Base-by-base conservation (phyloP, 2,113 vertebrate species). In the Daphoenositta chrysoptera region DNA sequence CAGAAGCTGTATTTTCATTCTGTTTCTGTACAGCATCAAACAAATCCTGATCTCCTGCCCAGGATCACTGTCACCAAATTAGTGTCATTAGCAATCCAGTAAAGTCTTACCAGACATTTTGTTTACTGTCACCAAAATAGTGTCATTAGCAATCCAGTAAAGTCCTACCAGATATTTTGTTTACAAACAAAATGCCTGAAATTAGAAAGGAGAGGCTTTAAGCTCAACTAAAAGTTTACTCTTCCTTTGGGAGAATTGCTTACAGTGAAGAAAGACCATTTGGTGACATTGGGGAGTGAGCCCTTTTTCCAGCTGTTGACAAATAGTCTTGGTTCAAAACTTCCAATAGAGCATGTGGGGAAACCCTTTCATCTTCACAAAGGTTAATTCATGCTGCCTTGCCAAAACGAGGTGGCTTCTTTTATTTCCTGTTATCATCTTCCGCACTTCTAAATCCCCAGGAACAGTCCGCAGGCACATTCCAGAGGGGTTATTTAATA, bases 401-500 rank as follows among this genome's bases (percentile, higher is more conserved):
- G 33, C 27, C 71, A 92, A 83, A 95, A 86, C 14, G 6, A 60
- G 7, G 40, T 78, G n/a, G 9, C 45, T 92, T 85, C 33, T 54
- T 72, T 85, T 72, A 78, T 80, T 93, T 93, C 60, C 23, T 83
- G 11, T 88, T 91, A 53, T 16, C 15, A 5, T 75, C 63, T 70
- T 81, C 53, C 0, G 0, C 31, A 45, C 26, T 73, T 82, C 71
- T 92, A 78, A 47, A 92, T 90, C 83, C 35, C 42, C 83, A 87
- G 63, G 30, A 51, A 78, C 13, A 11, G 33, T 83, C 76, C 72
- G 23, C 70, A 94, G 71, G 58, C 35, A 7, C 88, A 96, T 97
- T 97, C 93, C 93, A 79, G 61, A 91, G 56, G 45, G 64, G 76
- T 96, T 93, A 94, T 82, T 83, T 88, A 96, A 72, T 96, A 88